Conservation (phyloP, 2,113 vertebrate species). For the Merops nubicus region DNA sequence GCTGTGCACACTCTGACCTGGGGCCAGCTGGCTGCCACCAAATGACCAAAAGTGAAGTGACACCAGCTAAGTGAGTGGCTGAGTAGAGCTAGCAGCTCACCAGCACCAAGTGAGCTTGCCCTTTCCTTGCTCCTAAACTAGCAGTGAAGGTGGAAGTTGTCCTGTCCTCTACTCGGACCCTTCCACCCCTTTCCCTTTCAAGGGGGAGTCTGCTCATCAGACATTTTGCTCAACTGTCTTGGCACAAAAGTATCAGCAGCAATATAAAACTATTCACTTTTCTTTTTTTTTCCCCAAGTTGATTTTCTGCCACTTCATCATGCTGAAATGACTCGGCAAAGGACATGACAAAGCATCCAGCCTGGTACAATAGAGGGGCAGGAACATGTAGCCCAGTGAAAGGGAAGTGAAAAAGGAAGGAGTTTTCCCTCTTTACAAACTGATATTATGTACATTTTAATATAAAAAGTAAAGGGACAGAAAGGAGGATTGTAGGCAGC, state of each 20-base stretch:
- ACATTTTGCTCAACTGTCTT: not conserved
- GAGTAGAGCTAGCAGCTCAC: not conserved
- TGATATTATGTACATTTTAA: not conserved
- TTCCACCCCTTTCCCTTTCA: not conserved
- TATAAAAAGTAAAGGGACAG: not conserved
- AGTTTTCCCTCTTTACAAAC: not conserved
- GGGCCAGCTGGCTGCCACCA: not conserved
- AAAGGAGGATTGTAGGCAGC: not conserved
- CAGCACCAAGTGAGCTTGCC: not conserved
- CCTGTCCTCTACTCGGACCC: not conserved
- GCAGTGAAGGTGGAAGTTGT: not conserved
- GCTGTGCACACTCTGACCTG: not conserved
- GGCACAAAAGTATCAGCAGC: not conserved
- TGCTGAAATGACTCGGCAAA: not conserved
- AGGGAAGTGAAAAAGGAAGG: not conserved
- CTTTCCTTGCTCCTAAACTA: not conserved
- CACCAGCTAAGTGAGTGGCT: not conserved
- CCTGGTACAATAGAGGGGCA: not conserved
- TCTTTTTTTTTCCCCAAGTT: not conserved
- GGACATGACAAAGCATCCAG: slow-evolving; percentile 11
- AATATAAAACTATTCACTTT: not conserved
- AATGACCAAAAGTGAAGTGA: not conserved
- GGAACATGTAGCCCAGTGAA: not conserved
- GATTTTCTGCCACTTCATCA: not conserved
- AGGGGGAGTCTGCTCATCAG: accelerated